These are phyloP conservation scores for Chrysolina oricalcia DNA, from an alignment of 2,888 invertebrate genomes.

Conservation along the genomic window DNA sequence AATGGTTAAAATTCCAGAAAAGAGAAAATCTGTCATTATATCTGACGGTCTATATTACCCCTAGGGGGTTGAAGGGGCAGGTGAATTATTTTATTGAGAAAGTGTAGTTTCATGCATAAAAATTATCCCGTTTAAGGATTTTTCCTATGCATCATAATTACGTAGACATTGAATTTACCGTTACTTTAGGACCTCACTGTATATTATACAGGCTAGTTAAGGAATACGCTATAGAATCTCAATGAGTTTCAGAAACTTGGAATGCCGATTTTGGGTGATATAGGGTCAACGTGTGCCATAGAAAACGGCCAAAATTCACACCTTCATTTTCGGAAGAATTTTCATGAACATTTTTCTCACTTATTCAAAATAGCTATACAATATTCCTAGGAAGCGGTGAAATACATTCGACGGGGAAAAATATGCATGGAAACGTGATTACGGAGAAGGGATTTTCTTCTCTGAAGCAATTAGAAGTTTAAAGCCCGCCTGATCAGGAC, in stretches of 20 bases:
- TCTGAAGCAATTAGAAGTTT: neutral
- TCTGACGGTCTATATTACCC: no score
- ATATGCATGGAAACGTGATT: neutral
- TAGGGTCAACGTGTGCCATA: neutral
- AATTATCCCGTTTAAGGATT: no score
- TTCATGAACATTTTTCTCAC: conserved; percentile 2
- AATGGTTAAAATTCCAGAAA: no score
- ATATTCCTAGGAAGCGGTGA: conserved; percentile 1
- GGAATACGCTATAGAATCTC: neutral
- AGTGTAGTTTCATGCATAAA: no score
- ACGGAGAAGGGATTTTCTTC: neutral
- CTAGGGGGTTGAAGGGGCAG: no score
- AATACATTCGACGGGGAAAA: neutral
- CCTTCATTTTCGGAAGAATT: neutral
- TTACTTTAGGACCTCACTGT: no score
- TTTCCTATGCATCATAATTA: no score
- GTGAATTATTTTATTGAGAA: no score
- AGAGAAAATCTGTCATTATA: no score
- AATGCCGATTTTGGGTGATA: neutral
- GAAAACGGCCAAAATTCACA: neutral
- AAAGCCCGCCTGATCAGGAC: conserved; percentile 6
- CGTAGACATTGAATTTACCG: no score
- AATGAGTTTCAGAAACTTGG: conserved; percentile 13
- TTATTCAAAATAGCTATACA: conserved; percentile 7
- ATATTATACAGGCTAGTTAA: conserved; percentile 1